phyloP scores from a whole-genome alignment of 2,888 invertebrate genomes.

The Eretmocerus hayati region DNA sequence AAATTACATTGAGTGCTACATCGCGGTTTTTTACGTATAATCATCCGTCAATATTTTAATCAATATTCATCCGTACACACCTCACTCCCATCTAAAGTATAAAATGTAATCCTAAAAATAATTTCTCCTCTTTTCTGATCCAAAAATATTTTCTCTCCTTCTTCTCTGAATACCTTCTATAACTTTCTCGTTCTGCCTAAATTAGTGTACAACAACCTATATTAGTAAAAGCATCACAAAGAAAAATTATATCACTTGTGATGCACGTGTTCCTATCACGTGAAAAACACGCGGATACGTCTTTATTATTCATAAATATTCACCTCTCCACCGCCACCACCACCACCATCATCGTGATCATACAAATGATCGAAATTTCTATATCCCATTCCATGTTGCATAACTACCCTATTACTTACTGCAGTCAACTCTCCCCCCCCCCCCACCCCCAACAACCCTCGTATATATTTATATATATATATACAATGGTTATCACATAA shows the following conservation, averaged over 20 bases:
- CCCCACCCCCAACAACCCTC: no score
- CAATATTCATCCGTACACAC: no score
- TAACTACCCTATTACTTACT: background rate
- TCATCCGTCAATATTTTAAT: no score
- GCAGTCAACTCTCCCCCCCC: background rate
- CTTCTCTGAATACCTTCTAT: no score
- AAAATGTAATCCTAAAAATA: no score
- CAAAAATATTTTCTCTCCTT: no score
- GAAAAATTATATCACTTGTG: conserved; percentile 1
- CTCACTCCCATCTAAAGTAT: no score
- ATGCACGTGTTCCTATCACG: conserved; percentile 11
- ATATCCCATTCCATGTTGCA: background rate
- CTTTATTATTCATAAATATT: background rate
- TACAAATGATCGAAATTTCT: background rate
- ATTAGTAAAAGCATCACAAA: background rate
- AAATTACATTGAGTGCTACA: no score
- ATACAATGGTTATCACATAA: background rate
- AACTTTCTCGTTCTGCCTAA: no score
- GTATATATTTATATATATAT: background rate
- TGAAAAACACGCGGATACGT: conserved; percentile 3
- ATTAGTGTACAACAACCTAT: no score
- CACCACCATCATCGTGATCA: background rate
- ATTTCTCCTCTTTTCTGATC: no score
- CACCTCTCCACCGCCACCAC: background rate
- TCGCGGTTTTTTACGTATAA: no score